Percentiles rank a stretch among this genome's conserved stretches.
Conservation (phyloP, 2,113 vertebrate genomes). For the Petaurus breviceps region DNA sequence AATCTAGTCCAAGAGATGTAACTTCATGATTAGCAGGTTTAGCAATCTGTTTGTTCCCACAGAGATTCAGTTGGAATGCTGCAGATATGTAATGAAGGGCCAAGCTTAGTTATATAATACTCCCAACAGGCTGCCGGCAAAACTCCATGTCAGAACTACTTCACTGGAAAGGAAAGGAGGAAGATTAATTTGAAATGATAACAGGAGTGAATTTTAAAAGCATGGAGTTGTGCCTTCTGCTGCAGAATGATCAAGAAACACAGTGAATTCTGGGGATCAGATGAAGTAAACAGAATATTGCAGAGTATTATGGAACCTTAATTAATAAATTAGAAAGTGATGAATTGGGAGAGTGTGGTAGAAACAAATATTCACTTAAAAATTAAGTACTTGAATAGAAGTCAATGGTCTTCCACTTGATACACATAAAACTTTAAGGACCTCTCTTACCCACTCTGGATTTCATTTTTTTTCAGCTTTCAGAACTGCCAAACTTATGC, state of each 20-base stretch:
- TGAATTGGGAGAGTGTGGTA: background rate
- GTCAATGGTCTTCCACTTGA: background rate
- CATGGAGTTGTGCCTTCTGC: background rate
- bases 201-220: accelerated
- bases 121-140: background rate
- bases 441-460: background rate
- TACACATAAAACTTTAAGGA: background rate
- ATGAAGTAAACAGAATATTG: background rate
- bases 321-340: background rate
- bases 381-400: background rate
- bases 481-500: background rate
- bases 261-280: background rate
- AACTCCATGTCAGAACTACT: background rate
- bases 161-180: background rate
- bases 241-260: background rate
- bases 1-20: background rate
- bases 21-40: background rate
- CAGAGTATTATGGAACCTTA: background rate
- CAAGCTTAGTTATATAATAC: background rate
- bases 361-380: background rate
- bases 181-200: background rate
- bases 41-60: background rate
- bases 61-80: background rate
- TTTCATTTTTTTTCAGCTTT: background rate
- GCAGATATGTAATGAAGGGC: background rate